Evolutionary conservation across 2,797 vertebrate species (phyloP).

Genomic region (Limosa lapponica): DNA sequence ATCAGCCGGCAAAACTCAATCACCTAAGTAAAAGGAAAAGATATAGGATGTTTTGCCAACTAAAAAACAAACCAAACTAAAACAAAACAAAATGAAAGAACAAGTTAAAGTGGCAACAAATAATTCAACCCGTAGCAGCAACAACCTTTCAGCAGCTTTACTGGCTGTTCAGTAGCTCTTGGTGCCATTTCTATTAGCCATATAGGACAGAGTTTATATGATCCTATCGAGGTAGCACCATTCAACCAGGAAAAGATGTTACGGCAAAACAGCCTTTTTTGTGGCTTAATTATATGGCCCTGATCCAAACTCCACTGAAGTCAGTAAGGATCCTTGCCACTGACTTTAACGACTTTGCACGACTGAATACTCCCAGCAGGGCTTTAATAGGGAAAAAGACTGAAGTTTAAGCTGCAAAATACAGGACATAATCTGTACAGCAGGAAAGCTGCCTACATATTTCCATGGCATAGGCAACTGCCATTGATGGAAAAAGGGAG

Average conservation of each 20-base stretch:
- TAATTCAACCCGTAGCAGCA: background rate
- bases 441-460: background rate
- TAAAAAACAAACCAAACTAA: background rate
- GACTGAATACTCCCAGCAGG: background rate
- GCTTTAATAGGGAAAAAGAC: background rate
- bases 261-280: background rate
- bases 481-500: background rate
- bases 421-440: background rate
- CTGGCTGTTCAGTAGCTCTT: background rate
- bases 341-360: background rate
- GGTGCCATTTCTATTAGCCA: background rate
- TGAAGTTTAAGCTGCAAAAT: background rate
- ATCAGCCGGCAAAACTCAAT: background rate
- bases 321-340: background rate
- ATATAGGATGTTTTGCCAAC: background rate
- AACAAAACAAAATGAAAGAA: background rate
- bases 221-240: background rate
- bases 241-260: background rate
- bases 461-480: background rate
- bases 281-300: background rate
- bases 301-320: background rate
- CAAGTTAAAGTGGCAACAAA: background rate
- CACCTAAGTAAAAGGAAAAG: background rate
- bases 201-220: background rate
- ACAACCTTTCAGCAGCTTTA: background rate